These are phyloP conservation scores for Botia kubotai DNA, from an alignment of 2,797 vertebrate genomes.

Conservation along the genomic window DNA sequence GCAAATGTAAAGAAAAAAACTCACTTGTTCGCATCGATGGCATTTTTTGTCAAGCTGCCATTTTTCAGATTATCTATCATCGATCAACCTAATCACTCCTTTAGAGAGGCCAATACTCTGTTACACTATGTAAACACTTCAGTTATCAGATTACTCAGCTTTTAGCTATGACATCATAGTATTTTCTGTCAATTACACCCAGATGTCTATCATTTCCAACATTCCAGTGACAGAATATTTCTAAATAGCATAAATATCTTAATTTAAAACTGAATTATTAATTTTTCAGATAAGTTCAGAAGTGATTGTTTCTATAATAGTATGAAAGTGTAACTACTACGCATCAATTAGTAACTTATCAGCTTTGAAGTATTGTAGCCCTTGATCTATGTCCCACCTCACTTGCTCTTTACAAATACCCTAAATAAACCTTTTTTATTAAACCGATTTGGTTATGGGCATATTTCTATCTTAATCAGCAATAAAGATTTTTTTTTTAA, in stretches of 20 bases:
- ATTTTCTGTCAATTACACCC: background rate
- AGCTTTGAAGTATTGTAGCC: slow-evolving; percentile 76
- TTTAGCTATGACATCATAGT: background rate
- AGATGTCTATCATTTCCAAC: background rate
- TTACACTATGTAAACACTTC: slow-evolving; percentile 6
- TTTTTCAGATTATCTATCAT: slow-evolving; percentile 25
- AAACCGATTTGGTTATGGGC: slow-evolving; percentile 57
- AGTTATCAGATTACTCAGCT: background rate
- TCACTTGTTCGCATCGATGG: background rate
- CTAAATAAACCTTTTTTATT: slow-evolving; percentile 39
- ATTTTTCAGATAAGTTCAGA: slow-evolving; percentile 78
- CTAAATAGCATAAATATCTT: slow-evolving; percentile 12
- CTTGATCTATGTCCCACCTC: slow-evolving; percentile 77
- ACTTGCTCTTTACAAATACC: slow-evolving; percentile 61
- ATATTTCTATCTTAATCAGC: slow-evolving; percentile 56
- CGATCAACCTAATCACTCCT: background rate
- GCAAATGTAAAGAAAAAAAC: slow-evolving; percentile 1
- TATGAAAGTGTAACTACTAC: slow-evolving; percentile 63
- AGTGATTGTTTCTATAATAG: slow-evolving; percentile 74
- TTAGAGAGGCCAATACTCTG: background rate
- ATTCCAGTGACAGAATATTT: background rate
- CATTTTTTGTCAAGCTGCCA: slow-evolving; percentile 24
- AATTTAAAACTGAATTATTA: slow-evolving; percentile 55
- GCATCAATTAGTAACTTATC: slow-evolving; percentile 67
- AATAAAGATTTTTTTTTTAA: slow-evolving; percentile 59